Evolutionary conservation across 2,888 invertebrate genomes (phyloP).

Genomic region (Philereme vetulata): DNA sequence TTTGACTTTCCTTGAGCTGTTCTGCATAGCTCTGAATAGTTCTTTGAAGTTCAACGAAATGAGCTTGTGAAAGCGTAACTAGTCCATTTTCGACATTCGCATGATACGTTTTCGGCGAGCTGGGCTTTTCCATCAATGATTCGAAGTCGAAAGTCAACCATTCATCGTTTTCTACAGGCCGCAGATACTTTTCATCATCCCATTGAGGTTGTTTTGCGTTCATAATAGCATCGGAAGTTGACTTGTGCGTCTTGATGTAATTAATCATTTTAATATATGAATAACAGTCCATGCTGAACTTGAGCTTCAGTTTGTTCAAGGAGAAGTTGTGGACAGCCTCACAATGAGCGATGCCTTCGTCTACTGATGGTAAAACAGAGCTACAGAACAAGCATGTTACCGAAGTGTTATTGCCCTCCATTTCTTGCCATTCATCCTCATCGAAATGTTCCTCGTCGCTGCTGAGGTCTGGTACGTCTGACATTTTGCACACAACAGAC

Average conservation of each 20-base stretch:
- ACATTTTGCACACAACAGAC: conserved; percentile 52
- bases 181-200: conserved; percentile 90
- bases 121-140: conserved; percentile 64
- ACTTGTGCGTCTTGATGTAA: conserved; percentile 87
- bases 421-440: conserved; percentile 80
- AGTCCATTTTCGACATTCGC: conserved; percentile 85
- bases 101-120: conserved; percentile 76
- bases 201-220: conserved; percentile 83
- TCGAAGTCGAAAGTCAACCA: conserved; percentile 92
- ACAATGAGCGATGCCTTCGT: conserved; percentile 87
- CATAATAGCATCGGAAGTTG: conserved; percentile 82
- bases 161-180: conserved; percentile 90
- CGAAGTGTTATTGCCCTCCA: conserved; percentile 68
- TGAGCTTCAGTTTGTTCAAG: conserved; percentile 85
- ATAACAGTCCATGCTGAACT: conserved; percentile 91
- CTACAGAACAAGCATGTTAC: conserved; percentile 90
- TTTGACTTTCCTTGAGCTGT: conserved; percentile 84
- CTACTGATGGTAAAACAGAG: conserved; percentile 83
- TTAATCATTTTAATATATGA: conserved; percentile 92
- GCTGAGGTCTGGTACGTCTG: conserved; percentile 77
- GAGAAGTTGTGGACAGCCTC: conserved; percentile 86
- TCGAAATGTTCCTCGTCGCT: conserved; percentile 78
- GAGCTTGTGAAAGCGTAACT: conserved; percentile 84
- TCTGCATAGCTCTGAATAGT: conserved; percentile 83
- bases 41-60: conserved; percentile 84